Evolutionary conservation across 2,888 invertebrate species (phyloP), one percentile per base, ranked within the genome.

Genomic region (Mythimna impura): DNA sequence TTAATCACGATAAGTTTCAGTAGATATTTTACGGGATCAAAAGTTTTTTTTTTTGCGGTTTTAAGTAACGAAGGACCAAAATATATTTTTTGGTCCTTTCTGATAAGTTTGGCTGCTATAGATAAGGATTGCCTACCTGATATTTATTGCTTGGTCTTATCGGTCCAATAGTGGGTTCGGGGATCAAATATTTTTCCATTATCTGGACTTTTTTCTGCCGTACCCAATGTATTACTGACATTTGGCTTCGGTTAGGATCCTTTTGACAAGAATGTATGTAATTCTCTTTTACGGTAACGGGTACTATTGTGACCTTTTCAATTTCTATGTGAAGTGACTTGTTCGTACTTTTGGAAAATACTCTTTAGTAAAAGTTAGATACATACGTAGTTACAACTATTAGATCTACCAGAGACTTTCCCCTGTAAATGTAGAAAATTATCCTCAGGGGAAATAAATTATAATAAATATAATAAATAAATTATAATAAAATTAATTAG

Each of bases 121-220:
- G 71, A 73, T 82, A 77, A 73, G 71, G 61, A 40, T 73, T 50
- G 65, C 47, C 52, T 66, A 81, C 80, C 80, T 82, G 71, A 78
- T 83, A 85, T 83, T 85, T 83, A 85, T 82, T 73, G 66, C 63
- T 54, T 60, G 57, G 68, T 66, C 70, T 73, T 85, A 81, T 84
- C 74, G 61, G 71, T 60, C 60, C 66, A 70, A 70, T 74, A 69
- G 71, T 52, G 62, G 66, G 50, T 81, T 83, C 65, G 10, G 68
- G 84, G 80, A 80, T 84, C 84, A 73, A 83, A 83, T 81, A 81
- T 77, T 75, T 84, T 81, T 73, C 74, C 74, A 82, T 85, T 83
- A 83, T 81, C 76, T 30, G 47, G 55, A 57, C 43, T 71, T 76
- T 71, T 70, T 75, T 54, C 50, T 74, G 70, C 63, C 69, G 60